Conservation (phyloP, 2,888 invertebrate species). For the Nysson spinosus region DNA sequence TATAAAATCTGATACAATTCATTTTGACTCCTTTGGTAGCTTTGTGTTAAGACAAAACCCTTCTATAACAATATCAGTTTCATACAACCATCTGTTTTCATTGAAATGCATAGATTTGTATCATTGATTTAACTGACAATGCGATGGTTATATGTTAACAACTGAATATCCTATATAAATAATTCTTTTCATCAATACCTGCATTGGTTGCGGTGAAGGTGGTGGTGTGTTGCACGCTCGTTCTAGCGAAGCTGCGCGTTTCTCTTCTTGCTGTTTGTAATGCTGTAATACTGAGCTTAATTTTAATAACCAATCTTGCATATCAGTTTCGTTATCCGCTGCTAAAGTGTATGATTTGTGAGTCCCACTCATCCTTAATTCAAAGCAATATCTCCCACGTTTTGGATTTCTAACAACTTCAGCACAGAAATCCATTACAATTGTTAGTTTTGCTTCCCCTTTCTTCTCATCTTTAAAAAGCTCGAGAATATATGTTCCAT, state of each 20-base stretch:
- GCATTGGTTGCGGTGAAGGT: conserved; percentile 81
- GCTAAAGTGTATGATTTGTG: conserved; percentile 92
- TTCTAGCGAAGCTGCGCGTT: conserved; percentile 84
- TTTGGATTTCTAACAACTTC: conserved; percentile 93
- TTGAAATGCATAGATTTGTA: too few relatives aligned
- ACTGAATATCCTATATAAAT: too few relatives aligned
- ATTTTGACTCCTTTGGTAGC: too few relatives aligned
- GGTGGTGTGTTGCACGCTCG: conserved; percentile 80
- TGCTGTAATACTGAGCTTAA: conserved; percentile 91
- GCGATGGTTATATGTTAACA: too few relatives aligned
- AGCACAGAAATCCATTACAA: conserved; percentile 95
- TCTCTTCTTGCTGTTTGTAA: conserved; percentile 88
- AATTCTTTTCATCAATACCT: conserved; percentile 66
- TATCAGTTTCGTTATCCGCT: conserved; percentile 90
- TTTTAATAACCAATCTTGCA: conserved; percentile 90
- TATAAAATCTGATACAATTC: too few relatives aligned
- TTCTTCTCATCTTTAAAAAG: conserved; percentile 96
- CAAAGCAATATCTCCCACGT: conserved; percentile 91
- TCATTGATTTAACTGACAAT: too few relatives aligned
- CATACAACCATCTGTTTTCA: not conserved
- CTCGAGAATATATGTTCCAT: conserved; percentile 94
- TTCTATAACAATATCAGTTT: too few relatives aligned
- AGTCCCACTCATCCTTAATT: conserved; percentile 90
- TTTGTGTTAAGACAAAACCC: too few relatives aligned
- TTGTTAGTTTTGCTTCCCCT: conserved; percentile 92